Conservation (phyloP, 2,113 vertebrate genomes). For the Corydoras sp. region DNA sequence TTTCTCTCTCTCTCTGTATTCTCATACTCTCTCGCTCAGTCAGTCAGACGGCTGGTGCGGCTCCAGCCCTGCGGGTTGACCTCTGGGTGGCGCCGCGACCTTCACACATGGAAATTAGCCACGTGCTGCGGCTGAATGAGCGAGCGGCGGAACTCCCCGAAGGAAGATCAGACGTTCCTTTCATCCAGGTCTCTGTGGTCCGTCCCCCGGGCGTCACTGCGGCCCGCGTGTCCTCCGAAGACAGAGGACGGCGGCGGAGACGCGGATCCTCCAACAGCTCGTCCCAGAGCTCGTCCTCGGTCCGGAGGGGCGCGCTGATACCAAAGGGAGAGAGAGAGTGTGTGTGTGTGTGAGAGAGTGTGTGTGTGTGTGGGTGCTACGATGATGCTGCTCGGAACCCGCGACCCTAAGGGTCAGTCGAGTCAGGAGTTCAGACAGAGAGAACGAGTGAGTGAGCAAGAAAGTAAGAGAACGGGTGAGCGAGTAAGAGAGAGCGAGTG, state of each 20-base stretch:
- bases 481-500: too few species aligned
- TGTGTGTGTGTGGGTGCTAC: too few species aligned
- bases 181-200: too few species aligned
- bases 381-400: too few species aligned
- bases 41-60: slow-evolving; percentile 62
- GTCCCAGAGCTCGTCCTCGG: slow-evolving; percentile 20
- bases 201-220: slow-evolving; percentile 10
- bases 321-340: slow-evolving; percentile 26
- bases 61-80: slow-evolving; percentile 72
- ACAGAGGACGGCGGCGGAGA: slow-evolving; percentile 17
- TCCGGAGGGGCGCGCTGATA: slow-evolving; percentile 27
- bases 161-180: slow-evolving; percentile 58
- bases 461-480: too few species aligned
- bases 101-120: slow-evolving; percentile 93
- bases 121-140: slow-evolving; percentile 72
- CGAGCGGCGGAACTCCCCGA: slow-evolving; percentile 53
- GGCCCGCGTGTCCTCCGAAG: slow-evolving; percentile 43
- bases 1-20: too few species aligned
- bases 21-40: slow-evolving; percentile 58
- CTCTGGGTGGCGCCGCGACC: slow-evolving; percentile 74
- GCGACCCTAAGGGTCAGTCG: too few species aligned
- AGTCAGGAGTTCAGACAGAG: too few species aligned
- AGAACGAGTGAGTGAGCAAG: too few species aligned
- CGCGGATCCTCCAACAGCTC: slow-evolving; percentile 29
- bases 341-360: neutral